Evolutionary conservation across 2,113 vertebrate genomes (phyloP), one percentile per base, ranked within the genome.

Genomic region (Eclectus roratus): DNA sequence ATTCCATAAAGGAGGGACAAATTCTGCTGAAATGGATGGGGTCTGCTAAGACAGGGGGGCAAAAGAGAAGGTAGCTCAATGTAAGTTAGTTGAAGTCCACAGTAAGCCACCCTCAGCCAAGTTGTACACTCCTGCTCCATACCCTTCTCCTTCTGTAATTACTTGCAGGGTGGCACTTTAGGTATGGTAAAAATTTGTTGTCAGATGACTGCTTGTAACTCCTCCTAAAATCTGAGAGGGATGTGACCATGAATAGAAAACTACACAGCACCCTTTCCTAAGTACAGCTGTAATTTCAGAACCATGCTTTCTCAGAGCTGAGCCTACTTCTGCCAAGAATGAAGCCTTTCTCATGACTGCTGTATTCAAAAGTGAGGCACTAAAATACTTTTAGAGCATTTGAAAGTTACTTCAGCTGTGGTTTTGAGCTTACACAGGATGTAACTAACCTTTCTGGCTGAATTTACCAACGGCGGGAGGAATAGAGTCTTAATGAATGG

Each of bases 221-320:
- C 43, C 33, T 68, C 70, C 69, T 95, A 55, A 80, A 93, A 78
- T 83, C 28, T 68, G 56, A 70, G 71, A 89, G 63, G 35, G 87
- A 95, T 76, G 66, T 77, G 87, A 58, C 71, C 71, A 60, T 39
- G 68, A 89, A 96, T 33, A 96, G 74, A 90, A 90, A 93, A 90
- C 64, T 39, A 52, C 47, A 55, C 2, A 5, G 39, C 33, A 80
- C 79, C 85, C 72, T 78, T 92, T 87, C 73, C 60, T 46, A 88
- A 91, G 64, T 33, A 82, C 9, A 33, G 39, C 27, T 90, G 76
- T 44, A 80, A 94, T 78, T 94, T 90, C 71, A 94, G 79, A 93
- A 66, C 43, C 0, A 0, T 80, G 72, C 33, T 77, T 82, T 65
- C 70, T 79, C 50, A 72, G 28, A 77, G 53, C 78, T 66, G 31